Percentiles rank a stretch among this genome's conserved stretches.
These are phyloP conservation scores for Cladorhizidae sp. DNA, from an alignment of 37 sponge, comb jelly and placozoan genomes.

Conservation along the genomic window DNA sequence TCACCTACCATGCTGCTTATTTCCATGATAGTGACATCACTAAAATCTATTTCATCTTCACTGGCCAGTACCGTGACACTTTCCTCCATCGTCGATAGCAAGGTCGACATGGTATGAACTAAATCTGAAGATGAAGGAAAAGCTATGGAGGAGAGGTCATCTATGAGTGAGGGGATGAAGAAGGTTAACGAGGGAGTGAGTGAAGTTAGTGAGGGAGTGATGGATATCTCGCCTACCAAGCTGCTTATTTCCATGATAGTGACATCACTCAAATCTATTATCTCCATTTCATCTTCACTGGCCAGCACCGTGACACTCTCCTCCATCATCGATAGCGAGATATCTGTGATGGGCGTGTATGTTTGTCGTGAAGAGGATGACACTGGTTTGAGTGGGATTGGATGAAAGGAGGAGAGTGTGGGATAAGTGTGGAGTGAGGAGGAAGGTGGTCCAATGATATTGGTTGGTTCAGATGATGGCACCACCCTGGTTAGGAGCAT, in stretches of 20 bases:
- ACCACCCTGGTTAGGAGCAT: constrained; percentile 11
- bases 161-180: too few relatives aligned
- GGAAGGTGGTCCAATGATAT: background rate
- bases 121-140: background rate
- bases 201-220: too few relatives aligned
- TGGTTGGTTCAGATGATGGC: constrained; percentile 8
- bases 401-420: too few relatives aligned
- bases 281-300: too few relatives aligned
- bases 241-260: background rate
- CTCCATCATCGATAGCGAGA: background rate
- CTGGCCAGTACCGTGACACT: background rate
- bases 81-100: background rate
- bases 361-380: background rate
- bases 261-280: too few relatives aligned
- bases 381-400: too few relatives aligned
- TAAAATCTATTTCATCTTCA: too few relatives aligned
- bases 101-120: background rate
- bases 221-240: too few relatives aligned
- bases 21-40: background rate
- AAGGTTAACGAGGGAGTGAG: too few relatives aligned
- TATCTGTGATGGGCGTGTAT: too few relatives aligned
- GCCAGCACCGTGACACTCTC: background rate
- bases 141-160: too few relatives aligned
- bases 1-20: background rate
- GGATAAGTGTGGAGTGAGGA: constrained; percentile 2